These are phyloP conservation scores for Agonopterix subpropinquella DNA, from an alignment of 2,888 invertebrate species.

Conservation along the genomic window DNA sequence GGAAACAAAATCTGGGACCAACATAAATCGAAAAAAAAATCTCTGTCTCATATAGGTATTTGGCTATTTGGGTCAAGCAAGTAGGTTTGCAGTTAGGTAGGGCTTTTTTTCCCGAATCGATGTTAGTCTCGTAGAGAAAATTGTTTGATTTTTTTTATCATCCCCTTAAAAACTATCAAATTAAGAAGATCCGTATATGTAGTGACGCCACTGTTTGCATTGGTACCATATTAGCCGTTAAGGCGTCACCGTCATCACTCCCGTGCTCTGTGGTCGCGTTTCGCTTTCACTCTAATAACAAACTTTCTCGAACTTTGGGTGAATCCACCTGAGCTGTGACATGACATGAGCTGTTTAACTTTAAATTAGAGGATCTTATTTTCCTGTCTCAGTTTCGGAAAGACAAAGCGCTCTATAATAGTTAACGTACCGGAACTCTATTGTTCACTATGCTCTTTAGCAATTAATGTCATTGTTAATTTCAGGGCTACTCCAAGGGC, in stretches of 20 bases:
- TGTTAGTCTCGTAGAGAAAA: too few species aligned
- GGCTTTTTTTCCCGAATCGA: too few species aligned
- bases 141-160: too few species aligned
- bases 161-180: too few species aligned
- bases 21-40: too few species aligned
- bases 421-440: slow-evolving; percentile 17
- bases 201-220: too few species aligned
- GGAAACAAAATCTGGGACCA: too few species aligned
- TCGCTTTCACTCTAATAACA: slow-evolving; percentile 61
- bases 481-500: background rate
- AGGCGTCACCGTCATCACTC: slow-evolving; percentile 36
- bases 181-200: too few species aligned
- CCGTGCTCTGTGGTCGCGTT: slow-evolving; percentile 37
- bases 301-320: slow-evolving; percentile 59
- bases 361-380: background rate
- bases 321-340: slow-evolving; percentile 14
- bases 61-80: too few species aligned
- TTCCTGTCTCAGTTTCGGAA: background rate
- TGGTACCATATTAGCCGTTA: too few species aligned
- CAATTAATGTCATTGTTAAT: slow-evolving; percentile 1
- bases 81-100: too few species aligned
- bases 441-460: slow-evolving; percentile 14
- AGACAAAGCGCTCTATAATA: slow-evolving; percentile 14
- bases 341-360: background rate
- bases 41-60: too few species aligned